These are phyloP conservation scores for Catocala fraxini DNA, from an alignment of 2,888 invertebrate species.

Conservation along the genomic window DNA sequence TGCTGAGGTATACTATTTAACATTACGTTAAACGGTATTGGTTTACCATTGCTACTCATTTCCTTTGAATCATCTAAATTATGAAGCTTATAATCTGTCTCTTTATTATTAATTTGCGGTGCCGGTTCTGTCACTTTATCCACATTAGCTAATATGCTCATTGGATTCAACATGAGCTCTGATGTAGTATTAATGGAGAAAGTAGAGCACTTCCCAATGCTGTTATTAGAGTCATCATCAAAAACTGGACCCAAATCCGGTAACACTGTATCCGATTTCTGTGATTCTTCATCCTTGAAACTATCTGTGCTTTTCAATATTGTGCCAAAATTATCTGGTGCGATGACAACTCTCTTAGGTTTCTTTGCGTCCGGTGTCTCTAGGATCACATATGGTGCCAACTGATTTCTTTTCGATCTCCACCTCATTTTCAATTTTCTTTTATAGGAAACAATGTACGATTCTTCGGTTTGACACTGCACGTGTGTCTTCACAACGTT, in stretches of 20 bases:
- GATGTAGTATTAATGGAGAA: slow-evolving; percentile 46
- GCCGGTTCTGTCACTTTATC: slow-evolving; percentile 32
- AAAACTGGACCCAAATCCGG: slow-evolving; percentile 36
- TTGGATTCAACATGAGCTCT: slow-evolving; percentile 48
- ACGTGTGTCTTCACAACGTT: neutral
- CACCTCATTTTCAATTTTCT: slow-evolving; percentile 35
- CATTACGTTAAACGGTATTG: slow-evolving; percentile 4
- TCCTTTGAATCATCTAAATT: slow-evolving; percentile 54
- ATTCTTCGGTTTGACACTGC: slow-evolving; percentile 61
- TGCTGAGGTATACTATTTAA: slow-evolving; percentile 1
- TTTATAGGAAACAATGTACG: slow-evolving; percentile 34
- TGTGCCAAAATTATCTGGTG: slow-evolving; percentile 48
- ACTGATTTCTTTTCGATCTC: slow-evolving; percentile 46
- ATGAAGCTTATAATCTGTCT: slow-evolving; percentile 57
- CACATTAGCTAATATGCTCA: slow-evolving; percentile 35
- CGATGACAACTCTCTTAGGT: slow-evolving; percentile 55
- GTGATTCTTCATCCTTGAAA: neutral
- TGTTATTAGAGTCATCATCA: slow-evolving; percentile 66
- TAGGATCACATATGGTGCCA: slow-evolving; percentile 66
- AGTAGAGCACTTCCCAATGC: slow-evolving; percentile 57
- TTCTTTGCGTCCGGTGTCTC: slow-evolving; percentile 39
- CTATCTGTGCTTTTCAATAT: slow-evolving; percentile 14
- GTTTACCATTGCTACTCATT: neutral
- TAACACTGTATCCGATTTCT: slow-evolving; percentile 19
- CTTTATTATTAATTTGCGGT: slow-evolving; percentile 29